Base-by-base conservation (phyloP, 30 jellyfish, hydroid and myxozoan genomes). In the Chrysaora quinquecirrha region DNA sequence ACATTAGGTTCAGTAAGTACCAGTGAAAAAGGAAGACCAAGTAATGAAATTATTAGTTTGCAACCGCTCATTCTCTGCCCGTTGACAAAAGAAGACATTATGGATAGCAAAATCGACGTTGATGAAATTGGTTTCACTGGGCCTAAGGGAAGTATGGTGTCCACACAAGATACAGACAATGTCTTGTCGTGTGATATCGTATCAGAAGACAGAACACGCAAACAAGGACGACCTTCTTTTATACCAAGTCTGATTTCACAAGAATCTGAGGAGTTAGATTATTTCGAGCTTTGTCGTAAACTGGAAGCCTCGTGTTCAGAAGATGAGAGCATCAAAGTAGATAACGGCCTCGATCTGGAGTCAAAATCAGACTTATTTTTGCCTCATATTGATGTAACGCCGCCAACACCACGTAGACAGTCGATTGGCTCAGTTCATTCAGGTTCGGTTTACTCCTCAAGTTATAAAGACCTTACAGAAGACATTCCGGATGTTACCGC, bases 331-430 rank as follows among this genome's bases (percentile, higher is more conserved):
- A n/a, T n/a, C n/a, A 73, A 64, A 25, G 35, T 48, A 7, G 38
- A 9, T 50, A 38, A 54, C 32, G 35, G 2, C 38, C 24, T 62
- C 19, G 82, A 58, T 76, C 12, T 49, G 3, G 54, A 43, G 9
- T 52, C 69, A 33, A 25, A 76, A 10, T 7, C 78, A 32, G 2
- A 4, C 9, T 4, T 12, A 4, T 25, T 52, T 3, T 9, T 20
- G 25, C 85, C 92, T 6, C 19, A 64, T 47, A 82, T 82, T 54
- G 48, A 69, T 7, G 73, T 82, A 12, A 82, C 73, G 30, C 92
- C 92, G 0, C 92, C 92, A 1, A 69, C 92, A 10, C 92, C 92
- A 3, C 83, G 92, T 18, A 82, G 46, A 56, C 48, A 54, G 24
- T 82, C 85, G 11, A 34, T 56, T 11, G 25, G 80, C 48, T 68